A percentile compares a stretch with the other conserved stretches of the same genome.
Conservation (phyloP, 2,888 invertebrate species). For the Philereme vetulata region DNA sequence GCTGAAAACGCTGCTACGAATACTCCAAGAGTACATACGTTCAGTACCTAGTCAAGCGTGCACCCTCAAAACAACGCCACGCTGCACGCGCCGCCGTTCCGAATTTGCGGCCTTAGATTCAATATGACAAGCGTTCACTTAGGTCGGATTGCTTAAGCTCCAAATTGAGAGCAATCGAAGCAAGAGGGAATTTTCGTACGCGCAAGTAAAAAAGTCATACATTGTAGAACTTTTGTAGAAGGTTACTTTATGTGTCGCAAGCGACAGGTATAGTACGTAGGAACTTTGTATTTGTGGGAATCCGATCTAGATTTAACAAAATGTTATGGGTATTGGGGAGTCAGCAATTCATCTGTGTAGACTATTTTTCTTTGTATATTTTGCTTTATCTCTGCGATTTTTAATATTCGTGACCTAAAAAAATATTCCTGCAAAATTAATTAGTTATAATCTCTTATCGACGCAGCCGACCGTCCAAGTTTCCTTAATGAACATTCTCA, state of each 20-base stretch:
- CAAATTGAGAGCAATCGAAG: slow-evolving; percentile 54
- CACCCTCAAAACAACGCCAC: no score
- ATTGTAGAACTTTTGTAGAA: slow-evolving; percentile 28
- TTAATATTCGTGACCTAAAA: background rate
- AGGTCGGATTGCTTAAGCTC: slow-evolving; percentile 65
- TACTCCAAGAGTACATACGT: no score
- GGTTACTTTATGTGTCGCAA: slow-evolving; percentile 30
- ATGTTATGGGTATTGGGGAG: slow-evolving; percentile 16
- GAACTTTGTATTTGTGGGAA: slow-evolving; percentile 20
- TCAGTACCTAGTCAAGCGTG: no score
- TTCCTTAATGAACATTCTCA: slow-evolving; percentile 39
- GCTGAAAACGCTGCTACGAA: no score
- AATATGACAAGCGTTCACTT: slow-evolving; percentile 72
- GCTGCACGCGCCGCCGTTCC: no score
- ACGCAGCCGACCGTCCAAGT: slow-evolving; percentile 31
- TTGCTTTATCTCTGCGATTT: background rate
- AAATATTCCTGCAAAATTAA: slow-evolving; percentile 23
- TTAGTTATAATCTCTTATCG: slow-evolving; percentile 28
- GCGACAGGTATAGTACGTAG: slow-evolving; percentile 21
- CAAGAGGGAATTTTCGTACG: slow-evolving; percentile 32
- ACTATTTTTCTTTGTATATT: background rate
- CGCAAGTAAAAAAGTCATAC: slow-evolving; percentile 29
- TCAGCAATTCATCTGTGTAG: slow-evolving; percentile 1
- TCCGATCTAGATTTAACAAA: slow-evolving; percentile 20
- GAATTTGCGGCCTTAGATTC: slow-evolving; percentile 45